Conservation (phyloP, 2,888 invertebrate genomes). For the Melieria omissa region DNA sequence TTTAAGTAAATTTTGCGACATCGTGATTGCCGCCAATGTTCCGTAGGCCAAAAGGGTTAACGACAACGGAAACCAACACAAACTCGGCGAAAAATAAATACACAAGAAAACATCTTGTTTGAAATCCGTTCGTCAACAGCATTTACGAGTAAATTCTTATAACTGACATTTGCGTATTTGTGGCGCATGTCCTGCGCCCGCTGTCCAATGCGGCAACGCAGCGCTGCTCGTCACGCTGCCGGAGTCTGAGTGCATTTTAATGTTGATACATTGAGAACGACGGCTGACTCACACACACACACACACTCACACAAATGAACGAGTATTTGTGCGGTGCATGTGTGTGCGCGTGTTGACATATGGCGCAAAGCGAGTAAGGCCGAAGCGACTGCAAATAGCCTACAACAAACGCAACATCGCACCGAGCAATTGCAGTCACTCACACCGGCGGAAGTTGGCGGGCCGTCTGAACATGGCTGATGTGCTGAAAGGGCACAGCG, state of each 20-base stretch:
- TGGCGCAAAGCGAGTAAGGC: too few species aligned
- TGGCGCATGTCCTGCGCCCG: neutral
- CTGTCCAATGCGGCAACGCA: slow-evolving; percentile 13
- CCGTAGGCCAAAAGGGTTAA: too few species aligned
- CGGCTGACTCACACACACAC: too few species aligned
- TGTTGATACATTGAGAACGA: slow-evolving; percentile 5
- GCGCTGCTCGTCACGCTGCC: neutral
- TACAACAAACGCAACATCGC: neutral
- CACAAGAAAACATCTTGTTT: slow-evolving; percentile 23
- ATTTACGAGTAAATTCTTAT: slow-evolving; percentile 15
- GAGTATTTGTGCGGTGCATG: too few species aligned
- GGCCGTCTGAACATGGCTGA: slow-evolving; percentile 48
- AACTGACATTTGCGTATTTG: slow-evolving; percentile 25
- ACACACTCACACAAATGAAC: too few species aligned
- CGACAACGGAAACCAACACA: too few species aligned
- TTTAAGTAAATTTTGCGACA: too few species aligned
- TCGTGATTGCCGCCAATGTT: too few species aligned
- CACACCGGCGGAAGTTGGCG: neutral
- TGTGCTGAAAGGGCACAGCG: too few species aligned
- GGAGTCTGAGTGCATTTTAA: slow-evolving; percentile 26
- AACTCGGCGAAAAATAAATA: too few species aligned
- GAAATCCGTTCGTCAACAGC: slow-evolving; percentile 25
- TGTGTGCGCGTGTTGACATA: too few species aligned
- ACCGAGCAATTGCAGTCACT: neutral
- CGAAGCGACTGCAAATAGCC: too few species aligned